These are phyloP conservation scores for Dendrocopos noguchii DNA, from an alignment of 2,113 vertebrate species.

Conservation along the genomic window DNA sequence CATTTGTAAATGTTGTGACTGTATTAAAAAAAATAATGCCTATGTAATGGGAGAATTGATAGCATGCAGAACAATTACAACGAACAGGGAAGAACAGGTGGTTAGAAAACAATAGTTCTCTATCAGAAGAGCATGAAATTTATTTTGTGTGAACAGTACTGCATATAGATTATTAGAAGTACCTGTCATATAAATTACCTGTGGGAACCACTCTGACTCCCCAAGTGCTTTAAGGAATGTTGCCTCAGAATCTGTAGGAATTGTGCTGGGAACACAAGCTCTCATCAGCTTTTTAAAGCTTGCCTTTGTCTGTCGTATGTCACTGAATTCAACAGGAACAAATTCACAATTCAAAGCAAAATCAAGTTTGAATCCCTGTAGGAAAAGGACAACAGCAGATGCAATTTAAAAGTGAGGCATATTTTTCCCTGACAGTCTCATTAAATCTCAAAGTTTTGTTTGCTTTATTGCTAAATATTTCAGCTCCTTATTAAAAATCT, in stretches of 20 bases:
- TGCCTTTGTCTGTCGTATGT: constrained; percentile 91
- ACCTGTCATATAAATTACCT: constrained; percentile 80
- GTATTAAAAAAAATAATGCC: neutral
- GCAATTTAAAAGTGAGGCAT: neutral
- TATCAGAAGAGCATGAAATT: constrained; percentile 12
- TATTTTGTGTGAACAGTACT: constrained; percentile 16
- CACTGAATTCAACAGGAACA: constrained; percentile 95
- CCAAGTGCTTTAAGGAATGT: constrained; percentile 93
- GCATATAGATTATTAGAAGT: constrained; percentile 6
- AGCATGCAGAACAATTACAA: neutral
- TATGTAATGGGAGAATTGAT: neutral
- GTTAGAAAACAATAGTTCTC: neutral
- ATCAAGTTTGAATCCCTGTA: constrained; percentile 92
- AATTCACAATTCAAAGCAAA: constrained; percentile 94
- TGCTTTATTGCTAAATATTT: neutral
- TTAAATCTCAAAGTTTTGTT: neutral
- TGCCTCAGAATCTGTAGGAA: constrained; percentile 85
- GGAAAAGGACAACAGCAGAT: constrained; percentile 48
- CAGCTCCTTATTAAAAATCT: neutral
- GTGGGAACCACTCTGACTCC: constrained; percentile 95
- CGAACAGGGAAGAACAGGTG: constrained; percentile 5
- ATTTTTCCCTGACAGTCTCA: neutral
- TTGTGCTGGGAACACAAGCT: constrained; percentile 91
- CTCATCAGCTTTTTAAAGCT: constrained; percentile 96
- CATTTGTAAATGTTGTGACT: neutral